Evolutionary conservation across 2,888 invertebrate genomes (phyloP).

Genomic region (Parnassius orleans): DNA sequence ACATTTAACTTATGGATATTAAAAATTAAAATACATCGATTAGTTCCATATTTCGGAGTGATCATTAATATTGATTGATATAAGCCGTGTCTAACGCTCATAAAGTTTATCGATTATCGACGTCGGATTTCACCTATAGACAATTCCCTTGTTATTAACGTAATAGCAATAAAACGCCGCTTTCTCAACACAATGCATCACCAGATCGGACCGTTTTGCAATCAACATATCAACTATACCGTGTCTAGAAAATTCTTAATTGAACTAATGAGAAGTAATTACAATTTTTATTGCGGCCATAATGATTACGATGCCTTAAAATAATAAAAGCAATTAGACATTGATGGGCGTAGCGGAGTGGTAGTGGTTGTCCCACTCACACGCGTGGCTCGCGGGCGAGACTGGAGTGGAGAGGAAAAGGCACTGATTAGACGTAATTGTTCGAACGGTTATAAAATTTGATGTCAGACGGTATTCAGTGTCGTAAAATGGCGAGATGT

Average conservation of each 20-base stretch:
- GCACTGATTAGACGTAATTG: slow-evolving; percentile 76
- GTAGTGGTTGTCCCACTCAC: slow-evolving; percentile 56
- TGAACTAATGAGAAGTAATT: slow-evolving; percentile 81
- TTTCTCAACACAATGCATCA: slow-evolving; percentile 70
- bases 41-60: slow-evolving; percentile 72
- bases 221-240: slow-evolving; percentile 76
- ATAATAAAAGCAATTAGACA: slow-evolving; percentile 81
- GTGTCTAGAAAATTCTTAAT: slow-evolving; percentile 80
- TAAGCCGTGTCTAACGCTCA: slow-evolving; percentile 70
- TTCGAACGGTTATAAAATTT: slow-evolving; percentile 79
- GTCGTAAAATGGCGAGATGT: slow-evolving; percentile 74
- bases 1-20: slow-evolving; percentile 61
- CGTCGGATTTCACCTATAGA: slow-evolving; percentile 58
- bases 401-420: slow-evolving; percentile 49
- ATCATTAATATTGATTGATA: slow-evolving; percentile 75
- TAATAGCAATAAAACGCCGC: slow-evolving; percentile 57
- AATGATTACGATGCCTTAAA: slow-evolving; percentile 81
- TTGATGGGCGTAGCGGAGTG: slow-evolving; percentile 72
- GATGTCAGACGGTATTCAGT: slow-evolving; percentile 76
- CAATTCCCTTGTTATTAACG: slow-evolving; percentile 57
- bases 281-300: slow-evolving; percentile 80
- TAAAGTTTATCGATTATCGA: slow-evolving; percentile 66
- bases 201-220: slow-evolving; percentile 59
- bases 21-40: slow-evolving; percentile 67
- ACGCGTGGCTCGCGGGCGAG: slow-evolving; percentile 37